phyloP scores from a whole-genome alignment of 37 sponge, comb jelly and placozoan species.

The Cliona cf. orientalis region DNA sequence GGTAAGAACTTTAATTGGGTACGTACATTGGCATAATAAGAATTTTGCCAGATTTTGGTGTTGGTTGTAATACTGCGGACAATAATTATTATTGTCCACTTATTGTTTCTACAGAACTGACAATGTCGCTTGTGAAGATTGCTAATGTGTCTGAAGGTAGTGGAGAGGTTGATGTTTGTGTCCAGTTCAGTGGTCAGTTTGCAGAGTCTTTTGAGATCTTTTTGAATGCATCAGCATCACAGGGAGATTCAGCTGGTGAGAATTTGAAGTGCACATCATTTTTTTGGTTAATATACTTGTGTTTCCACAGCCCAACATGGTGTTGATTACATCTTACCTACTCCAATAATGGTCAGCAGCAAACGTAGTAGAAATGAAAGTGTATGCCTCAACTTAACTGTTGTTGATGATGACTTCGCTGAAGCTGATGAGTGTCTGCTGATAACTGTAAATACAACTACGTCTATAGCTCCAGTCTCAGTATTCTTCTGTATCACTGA shows the following conservation, averaged over 20 bases:
- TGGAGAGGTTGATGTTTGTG: neutral
- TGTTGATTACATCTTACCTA: too few species aligned
- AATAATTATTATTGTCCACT: neutral
- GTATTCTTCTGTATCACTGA: neutral
- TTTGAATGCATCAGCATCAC: neutral
- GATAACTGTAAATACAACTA: neutral
- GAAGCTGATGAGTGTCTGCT: neutral
- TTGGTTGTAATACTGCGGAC: too few species aligned
- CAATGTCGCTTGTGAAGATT: neutral
- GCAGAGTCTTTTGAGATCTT: neutral
- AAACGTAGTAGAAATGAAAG: neutral
- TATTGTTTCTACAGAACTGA: neutral
- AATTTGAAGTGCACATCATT: too few species aligned
- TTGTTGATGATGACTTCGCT: neutral
- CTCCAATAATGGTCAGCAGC: neutral
- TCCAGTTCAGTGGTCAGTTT: neutral
- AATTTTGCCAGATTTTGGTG: too few species aligned
- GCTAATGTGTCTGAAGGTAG: neutral
- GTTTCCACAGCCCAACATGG: too few species aligned
- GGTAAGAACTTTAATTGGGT: too few species aligned
- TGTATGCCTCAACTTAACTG: neutral
- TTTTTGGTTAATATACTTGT: too few species aligned
- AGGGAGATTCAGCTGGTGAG: neutral
- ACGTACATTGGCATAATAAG: too few species aligned
- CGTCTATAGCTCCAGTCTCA: neutral